A percentile compares a stretch with the other conserved stretches of the same genome.
Evolutionary conservation across 1,140 invertebrate species (phyloP).

Genomic region (Diabrotica virgifera): DNA sequence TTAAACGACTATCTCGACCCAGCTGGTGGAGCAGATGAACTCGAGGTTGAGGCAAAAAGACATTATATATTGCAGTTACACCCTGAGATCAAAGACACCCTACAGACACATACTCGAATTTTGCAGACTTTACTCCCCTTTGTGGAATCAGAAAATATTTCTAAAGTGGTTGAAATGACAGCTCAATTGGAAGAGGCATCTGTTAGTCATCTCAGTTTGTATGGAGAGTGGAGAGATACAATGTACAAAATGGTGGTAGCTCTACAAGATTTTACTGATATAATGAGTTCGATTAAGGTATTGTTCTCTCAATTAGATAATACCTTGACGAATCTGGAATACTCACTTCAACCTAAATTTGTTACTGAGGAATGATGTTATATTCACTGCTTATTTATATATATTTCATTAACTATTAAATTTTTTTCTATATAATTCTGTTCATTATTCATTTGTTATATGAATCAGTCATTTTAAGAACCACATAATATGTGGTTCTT

Average conservation of each 20-base stretch:
- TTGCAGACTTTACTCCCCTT: conserved; percentile 37
- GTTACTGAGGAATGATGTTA: conserved; percentile 31
- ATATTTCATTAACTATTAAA: too few relatives aligned
- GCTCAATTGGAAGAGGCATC: conserved; percentile 40
- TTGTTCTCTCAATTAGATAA: conserved; percentile 44
- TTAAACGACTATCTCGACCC: conserved; percentile 47
- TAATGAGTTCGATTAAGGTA: conserved; percentile 39
- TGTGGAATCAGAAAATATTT: conserved; percentile 38
- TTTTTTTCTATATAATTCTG: too few relatives aligned
- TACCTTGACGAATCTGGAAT: conserved; percentile 39
- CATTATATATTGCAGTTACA: conserved; percentile 44
- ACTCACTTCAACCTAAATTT: conserved; percentile 33
- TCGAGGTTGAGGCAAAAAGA: conserved; percentile 41
- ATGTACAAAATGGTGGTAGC: conserved; percentile 40
- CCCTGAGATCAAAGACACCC: conserved; percentile 41
- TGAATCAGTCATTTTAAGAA: too few relatives aligned
- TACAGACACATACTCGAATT: conserved; percentile 31
- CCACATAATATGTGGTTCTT: too few relatives aligned
- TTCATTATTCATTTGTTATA: too few relatives aligned
- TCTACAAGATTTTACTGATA: conserved; percentile 44
- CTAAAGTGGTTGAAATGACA: conserved; percentile 34
- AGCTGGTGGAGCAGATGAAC: conserved; percentile 34
- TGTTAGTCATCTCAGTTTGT: conserved; percentile 33
- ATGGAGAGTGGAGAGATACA: conserved; percentile 37
- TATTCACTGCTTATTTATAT: too few relatives aligned